These are phyloP conservation scores for Drosophila lacertosa DNA, from an alignment of 1,140 invertebrate genomes.

Conservation along the genomic window DNA sequence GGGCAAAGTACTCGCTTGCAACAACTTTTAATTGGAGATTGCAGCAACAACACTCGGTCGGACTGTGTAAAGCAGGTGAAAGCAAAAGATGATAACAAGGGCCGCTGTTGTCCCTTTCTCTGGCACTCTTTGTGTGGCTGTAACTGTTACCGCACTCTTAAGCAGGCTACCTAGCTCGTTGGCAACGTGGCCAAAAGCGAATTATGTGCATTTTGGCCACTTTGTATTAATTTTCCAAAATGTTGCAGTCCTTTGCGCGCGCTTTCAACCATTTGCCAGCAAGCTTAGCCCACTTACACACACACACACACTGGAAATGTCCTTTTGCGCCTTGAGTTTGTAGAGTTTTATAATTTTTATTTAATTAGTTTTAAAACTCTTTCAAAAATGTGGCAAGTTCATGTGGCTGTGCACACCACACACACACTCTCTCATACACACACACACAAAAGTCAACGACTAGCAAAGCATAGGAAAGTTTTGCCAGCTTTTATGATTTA, in stretches of 20 bases:
- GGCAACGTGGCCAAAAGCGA: constrained; percentile 34
- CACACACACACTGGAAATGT: constrained; percentile 49
- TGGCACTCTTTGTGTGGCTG: constrained; percentile 29
- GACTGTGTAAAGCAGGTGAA: constrained; percentile 57
- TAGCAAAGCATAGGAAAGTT: constrained; percentile 60
- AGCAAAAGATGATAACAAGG: constrained; percentile 64
- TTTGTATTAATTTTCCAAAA: constrained; percentile 73
- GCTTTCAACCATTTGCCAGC: constrained; percentile 49
- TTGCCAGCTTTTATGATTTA: constrained; percentile 78
- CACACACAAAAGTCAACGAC: constrained; percentile 35
- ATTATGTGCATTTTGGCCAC: constrained; percentile 66
- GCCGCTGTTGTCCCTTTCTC: background rate
- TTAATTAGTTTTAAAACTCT: constrained; percentile 83
- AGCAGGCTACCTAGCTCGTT: constrained; percentile 31
- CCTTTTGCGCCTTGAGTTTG: constrained; percentile 74
- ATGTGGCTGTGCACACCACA: constrained; percentile 15
- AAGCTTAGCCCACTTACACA: constrained; percentile 50
- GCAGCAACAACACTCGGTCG: constrained; percentile 17
- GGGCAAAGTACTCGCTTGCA: constrained; percentile 29
- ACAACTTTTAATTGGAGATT: constrained; percentile 80
- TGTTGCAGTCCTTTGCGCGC: constrained; percentile 64
- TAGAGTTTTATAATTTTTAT: constrained; percentile 82
- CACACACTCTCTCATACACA: constrained; percentile 23
- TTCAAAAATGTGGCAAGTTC: constrained; percentile 53
- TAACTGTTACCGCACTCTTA: constrained; percentile 32